Percentiles rank a stretch among this genome's conserved stretches.
phyloP scores from a whole-genome alignment of 2,797 vertebrate species.

The Fundulus diaphanus region DNA sequence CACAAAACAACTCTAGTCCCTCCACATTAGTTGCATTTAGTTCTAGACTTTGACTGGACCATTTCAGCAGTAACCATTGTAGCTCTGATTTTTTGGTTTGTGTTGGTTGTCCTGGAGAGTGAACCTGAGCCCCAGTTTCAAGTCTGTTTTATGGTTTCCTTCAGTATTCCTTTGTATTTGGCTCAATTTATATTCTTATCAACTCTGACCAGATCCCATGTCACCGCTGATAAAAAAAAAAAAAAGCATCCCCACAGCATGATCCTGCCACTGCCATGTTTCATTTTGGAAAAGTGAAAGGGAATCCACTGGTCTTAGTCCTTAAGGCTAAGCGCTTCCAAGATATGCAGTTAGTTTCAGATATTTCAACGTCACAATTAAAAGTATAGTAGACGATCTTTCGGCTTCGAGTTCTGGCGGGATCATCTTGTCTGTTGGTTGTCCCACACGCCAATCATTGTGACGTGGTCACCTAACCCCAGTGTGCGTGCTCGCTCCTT shows the following conservation, averaged over 20 bases:
- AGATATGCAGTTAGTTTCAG: neutral
- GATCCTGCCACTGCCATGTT: neutral
- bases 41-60: conserved; percentile 1
- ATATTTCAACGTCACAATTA: neutral
- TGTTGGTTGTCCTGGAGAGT: neutral
- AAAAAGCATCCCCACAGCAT: neutral
- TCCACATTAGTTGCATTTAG: neutral
- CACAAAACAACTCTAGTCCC: neutral
- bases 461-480: too few species aligned
- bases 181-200: neutral
- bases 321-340: neutral
- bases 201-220: neutral
- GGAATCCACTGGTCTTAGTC: neutral
- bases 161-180: neutral
- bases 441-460: too few species aligned
- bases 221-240: neutral
- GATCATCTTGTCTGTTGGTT: too few species aligned
- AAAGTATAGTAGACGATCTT: too few species aligned
- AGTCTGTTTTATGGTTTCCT: neutral
- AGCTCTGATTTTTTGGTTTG: neutral
- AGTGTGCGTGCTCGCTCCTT: too few species aligned
- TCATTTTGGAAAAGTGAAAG: neutral
- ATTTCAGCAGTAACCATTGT: neutral
- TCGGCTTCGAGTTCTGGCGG: too few species aligned
- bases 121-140: neutral